Percentiles rank a stretch among this genome's conserved stretches.
These are phyloP conservation scores for Cassiopea xamachana DNA, from an alignment of 30 jellyfish, hydroid and myxozoan genomes.

Conservation along the genomic window DNA sequence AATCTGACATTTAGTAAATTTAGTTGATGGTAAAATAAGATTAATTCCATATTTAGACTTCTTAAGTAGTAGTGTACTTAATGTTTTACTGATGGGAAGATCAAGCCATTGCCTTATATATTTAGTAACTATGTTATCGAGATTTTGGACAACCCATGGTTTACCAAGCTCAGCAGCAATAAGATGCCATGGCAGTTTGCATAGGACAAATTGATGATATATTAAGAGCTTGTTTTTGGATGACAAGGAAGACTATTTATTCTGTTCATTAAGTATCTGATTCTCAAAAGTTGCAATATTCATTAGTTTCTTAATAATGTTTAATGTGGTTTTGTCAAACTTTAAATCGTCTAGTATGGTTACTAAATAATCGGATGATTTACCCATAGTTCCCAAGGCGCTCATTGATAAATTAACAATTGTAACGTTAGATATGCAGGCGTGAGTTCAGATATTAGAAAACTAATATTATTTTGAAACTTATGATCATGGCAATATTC, in stretches of 20 bases:
- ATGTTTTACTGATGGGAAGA: background rate
- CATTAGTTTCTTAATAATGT: no score
- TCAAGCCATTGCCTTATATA: conserved; percentile 21
- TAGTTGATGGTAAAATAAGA: background rate
- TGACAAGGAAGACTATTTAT: background rate
- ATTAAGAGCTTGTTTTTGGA: background rate
- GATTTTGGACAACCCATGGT: background rate
- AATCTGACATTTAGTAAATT: conserved; percentile 15
- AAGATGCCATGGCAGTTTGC: background rate
- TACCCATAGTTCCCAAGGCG: no score
- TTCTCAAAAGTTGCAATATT: no score
- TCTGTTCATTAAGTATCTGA: background rate
- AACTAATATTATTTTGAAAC: no score
- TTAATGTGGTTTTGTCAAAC: no score
- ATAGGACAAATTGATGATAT: background rate
- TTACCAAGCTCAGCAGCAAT: background rate
- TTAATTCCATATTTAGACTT: background rate
- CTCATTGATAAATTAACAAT: no score
- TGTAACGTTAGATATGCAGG: no score
- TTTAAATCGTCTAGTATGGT: no score
- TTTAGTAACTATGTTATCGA: background rate
- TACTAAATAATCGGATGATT: no score
- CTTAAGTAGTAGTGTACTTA: background rate
- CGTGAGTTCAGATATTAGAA: no score
- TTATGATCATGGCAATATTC: no score